phyloP scores from a whole-genome alignment of 2,888 invertebrate species.

The Synanthedon andrenaeformis region DNA sequence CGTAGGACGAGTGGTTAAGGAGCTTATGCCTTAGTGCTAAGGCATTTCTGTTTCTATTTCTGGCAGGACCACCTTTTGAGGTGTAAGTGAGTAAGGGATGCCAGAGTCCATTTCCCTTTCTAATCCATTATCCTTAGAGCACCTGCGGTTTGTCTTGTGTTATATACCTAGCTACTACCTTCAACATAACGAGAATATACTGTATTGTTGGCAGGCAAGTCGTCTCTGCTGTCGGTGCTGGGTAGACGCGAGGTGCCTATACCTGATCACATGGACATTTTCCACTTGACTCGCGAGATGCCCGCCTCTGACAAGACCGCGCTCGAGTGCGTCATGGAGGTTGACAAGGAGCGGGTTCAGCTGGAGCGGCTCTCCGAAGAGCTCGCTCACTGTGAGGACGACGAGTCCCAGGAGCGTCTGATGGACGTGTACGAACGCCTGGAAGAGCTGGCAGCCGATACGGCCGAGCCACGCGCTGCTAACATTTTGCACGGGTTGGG shows the following conservation, averaged over 20 bases:
- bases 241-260: conserved; percentile 96
- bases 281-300: conserved; percentile 96
- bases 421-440: conserved; percentile 98
- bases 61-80: no score
- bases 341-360: conserved; percentile 92
- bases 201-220: conserved; percentile 76
- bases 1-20: no score
- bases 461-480: conserved; percentile 94
- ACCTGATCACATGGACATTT: conserved; percentile 97
- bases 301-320: conserved; percentile 98
- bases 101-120: no score
- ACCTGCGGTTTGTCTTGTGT: no score
- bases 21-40: no score
- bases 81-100: no score
- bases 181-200: no score
- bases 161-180: no score
- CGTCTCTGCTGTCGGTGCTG: conserved; percentile 90
- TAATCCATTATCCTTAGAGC: no score
- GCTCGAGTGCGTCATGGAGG: conserved; percentile 97
- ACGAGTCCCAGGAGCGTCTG: conserved; percentile 94
- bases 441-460: conserved; percentile 96
- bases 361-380: conserved; percentile 94
- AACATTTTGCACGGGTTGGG: conserved; percentile 97
- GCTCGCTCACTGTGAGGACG: conserved; percentile 86
- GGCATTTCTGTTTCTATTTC: no score